Conservation (phyloP, 2,797 vertebrate species). For the Cottoperca gobio region DNA sequence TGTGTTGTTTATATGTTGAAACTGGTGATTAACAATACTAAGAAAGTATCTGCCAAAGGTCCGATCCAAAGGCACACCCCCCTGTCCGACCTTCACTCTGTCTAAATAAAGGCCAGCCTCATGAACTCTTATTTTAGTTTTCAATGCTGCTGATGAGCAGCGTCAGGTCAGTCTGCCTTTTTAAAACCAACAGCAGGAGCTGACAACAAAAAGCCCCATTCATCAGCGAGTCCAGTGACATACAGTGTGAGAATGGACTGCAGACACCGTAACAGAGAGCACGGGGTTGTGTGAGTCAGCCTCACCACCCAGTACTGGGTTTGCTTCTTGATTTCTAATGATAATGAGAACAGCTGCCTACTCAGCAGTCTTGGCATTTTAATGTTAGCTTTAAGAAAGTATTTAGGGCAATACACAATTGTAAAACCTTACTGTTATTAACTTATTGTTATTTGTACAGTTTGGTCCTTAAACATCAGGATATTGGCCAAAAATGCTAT, state of each 20-base stretch:
- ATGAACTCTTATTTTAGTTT: background rate
- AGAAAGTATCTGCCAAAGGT: background rate
- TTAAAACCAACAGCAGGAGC: slow-evolving; percentile 17
- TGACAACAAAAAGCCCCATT: slow-evolving; percentile 58
- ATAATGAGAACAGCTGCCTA: background rate
- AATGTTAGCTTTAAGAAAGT: background rate
- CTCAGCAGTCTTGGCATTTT: background rate
- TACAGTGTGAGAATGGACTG: slow-evolving; percentile 7
- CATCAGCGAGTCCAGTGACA: slow-evolving; percentile 21
- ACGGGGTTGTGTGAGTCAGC: slow-evolving; percentile 49
- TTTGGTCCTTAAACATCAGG: background rate
- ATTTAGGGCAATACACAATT: no score
- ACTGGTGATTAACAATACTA: background rate
- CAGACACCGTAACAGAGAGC: slow-evolving; percentile 40
- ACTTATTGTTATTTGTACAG: background rate
- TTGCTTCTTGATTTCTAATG: background rate
- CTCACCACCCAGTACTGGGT: background rate
- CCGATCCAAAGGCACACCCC: background rate
- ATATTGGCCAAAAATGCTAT: background rate
- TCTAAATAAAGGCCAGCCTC: background rate
- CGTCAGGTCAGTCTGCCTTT: slow-evolving; percentile 11
- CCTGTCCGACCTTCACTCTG: background rate
- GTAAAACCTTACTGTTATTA: no score
- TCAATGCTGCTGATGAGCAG: slow-evolving; percentile 30
- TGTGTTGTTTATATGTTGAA: no score